A percentile compares a stretch with the other conserved stretches of the same genome.
phyloP scores from a whole-genome alignment of 2,113 vertebrate genomes.

The Rhynchomys soricoides region DNA sequence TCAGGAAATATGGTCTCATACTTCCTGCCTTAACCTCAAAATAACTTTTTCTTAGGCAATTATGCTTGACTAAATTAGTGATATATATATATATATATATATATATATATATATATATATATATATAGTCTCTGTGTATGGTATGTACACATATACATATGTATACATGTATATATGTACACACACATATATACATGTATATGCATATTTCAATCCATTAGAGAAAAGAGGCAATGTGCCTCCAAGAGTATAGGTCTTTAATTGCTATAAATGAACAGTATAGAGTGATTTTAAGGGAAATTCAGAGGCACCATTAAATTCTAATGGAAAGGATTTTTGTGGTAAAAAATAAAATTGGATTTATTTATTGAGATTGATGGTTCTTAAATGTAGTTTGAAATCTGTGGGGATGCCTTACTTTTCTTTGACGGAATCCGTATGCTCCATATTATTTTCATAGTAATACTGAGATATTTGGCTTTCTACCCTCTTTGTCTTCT shows the following conservation, averaged over 20 bases:
- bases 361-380: conserved; percentile 15
- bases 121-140: too few species aligned
- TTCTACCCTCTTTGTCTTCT: background rate
- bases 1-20: background rate
- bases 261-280: conserved; percentile 8
- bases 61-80: conserved; percentile 16
- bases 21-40: background rate
- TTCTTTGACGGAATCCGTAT: background rate
- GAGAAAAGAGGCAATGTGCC: background rate
- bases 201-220: background rate
- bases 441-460: conserved; percentile 8
- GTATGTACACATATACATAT: background rate
- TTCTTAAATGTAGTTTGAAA: conserved; percentile 10
- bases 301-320: conserved; percentile 39
- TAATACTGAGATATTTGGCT: background rate
- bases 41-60: background rate
- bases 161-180: too few species aligned
- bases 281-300: background rate
- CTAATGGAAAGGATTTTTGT: conserved; percentile 19
- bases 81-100: background rate
- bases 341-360: conserved; percentile 14
- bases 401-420: background rate
- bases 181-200: too few species aligned
- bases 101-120: too few species aligned
- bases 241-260: background rate